Conservation (phyloP, 2,113 vertebrate species). For the Noturus placidus region DNA sequence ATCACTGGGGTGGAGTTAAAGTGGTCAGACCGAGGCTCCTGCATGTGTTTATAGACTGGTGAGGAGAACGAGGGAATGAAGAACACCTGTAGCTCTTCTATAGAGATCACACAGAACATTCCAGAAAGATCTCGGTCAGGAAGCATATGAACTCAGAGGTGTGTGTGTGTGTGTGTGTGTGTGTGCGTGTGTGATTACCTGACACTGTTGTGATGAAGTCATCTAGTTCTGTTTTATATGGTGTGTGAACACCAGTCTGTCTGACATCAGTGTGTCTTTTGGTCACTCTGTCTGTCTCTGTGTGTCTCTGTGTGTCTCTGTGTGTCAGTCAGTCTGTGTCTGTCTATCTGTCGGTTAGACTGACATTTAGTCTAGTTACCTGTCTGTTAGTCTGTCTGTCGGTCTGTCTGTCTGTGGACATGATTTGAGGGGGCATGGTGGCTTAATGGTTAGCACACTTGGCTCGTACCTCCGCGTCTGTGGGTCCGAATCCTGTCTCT, state of each 20-base stretch:
- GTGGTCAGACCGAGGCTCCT: neutral
- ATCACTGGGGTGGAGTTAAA: neutral
- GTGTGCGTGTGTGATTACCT: neutral
- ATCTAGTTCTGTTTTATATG: neutral
- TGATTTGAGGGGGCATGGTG: too few species aligned
- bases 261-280: neutral
- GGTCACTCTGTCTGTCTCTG: neutral
- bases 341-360: neutral
- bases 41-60: neutral
- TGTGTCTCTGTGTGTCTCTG: neutral
- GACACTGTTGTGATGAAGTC: neutral
- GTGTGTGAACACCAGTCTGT: neutral
- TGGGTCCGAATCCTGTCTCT: too few species aligned
- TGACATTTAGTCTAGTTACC: neutral
- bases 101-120: neutral
- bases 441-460: too few species aligned
- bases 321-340: neutral
- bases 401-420: neutral
- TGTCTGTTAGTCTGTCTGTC: neutral
- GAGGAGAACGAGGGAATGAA: neutral
- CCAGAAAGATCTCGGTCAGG: neutral
- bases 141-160: neutral
- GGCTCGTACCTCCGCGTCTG: too few species aligned
- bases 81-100: constrained; percentile 1
- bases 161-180: constrained; percentile 8